Conservation (phyloP, 2,113 vertebrate genomes). For the Vulpes ferrilata region DNA sequence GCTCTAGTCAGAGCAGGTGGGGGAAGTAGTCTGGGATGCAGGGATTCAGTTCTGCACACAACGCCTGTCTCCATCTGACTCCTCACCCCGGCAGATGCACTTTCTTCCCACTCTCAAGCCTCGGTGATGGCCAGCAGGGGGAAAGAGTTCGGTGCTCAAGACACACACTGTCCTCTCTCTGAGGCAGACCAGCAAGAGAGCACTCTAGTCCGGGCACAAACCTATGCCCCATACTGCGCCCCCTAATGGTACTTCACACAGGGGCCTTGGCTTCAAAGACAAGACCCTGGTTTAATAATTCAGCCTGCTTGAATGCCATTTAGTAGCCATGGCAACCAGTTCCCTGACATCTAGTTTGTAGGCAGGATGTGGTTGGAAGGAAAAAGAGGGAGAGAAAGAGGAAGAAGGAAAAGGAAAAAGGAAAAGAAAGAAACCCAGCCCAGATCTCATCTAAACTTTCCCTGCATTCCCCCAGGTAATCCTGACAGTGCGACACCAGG, state of each 20-base stretch:
- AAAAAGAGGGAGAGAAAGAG: constrained; percentile 30
- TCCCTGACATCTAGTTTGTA: constrained; percentile 82
- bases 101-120: neutral
- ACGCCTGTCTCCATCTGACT: neutral
- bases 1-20: neutral
- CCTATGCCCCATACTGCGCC: neutral
- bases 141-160: neutral
- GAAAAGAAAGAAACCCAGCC: constrained; percentile 32
- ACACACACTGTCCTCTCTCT: neutral
- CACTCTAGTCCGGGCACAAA: neutral
- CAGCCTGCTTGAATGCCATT: constrained; percentile 84
- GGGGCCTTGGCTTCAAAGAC: constrained; percentile 81
- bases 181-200: neutral
- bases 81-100: neutral
- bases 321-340: constrained; percentile 86
- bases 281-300: constrained; percentile 86
- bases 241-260: constrained; percentile 69
- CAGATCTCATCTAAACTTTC: constrained; percentile 22
- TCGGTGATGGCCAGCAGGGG: neutral
- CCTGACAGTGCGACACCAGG: accelerated
- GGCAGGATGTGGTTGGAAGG: constrained; percentile 72
- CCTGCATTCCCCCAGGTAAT: neutral
- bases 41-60: neutral
- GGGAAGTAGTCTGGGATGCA: neutral
- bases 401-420: constrained; percentile 1